Percentiles rank a stretch among this genome's conserved stretches.
These are phyloP conservation scores for Gasterosteus aculeatus DNA, from an alignment of 2,113 vertebrate genomes.

Conservation along the genomic window DNA sequence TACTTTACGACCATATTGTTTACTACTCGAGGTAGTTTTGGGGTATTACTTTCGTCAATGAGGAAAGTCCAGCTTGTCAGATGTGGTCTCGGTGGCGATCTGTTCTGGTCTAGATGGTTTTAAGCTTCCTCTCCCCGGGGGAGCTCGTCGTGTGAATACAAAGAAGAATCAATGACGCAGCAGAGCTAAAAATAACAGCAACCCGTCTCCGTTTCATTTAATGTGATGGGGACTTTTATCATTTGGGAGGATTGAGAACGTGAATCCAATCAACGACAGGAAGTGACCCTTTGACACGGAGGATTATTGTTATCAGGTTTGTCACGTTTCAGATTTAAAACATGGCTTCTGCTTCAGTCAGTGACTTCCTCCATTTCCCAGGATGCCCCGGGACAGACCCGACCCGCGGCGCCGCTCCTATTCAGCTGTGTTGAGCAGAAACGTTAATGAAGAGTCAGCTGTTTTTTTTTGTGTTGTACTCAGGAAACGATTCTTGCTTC, in stretches of 20 bases:
- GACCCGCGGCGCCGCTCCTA: not conserved
- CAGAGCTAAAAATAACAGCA: too few species aligned
- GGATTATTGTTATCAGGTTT: constrained; percentile 1
- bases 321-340: not conserved
- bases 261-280: constrained; percentile 18
- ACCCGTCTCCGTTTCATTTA: too few species aligned
- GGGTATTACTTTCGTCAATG: too few species aligned
- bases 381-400: constrained; percentile 14
- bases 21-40: not conserved
- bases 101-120: too few species aligned
- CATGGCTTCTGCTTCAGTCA: constrained; percentile 7
- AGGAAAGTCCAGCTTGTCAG: too few species aligned
- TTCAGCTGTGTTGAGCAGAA: not conserved
- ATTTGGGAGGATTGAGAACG: constrained; percentile 7
- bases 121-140: too few species aligned
- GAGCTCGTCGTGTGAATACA: too few species aligned
- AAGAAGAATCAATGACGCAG: too few species aligned
- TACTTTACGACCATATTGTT: not conserved
- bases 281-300: constrained; percentile 5
- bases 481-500: constrained; percentile 30
- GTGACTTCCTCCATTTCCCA: constrained; percentile 46
- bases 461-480: constrained; percentile 29
- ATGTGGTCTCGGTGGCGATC: too few species aligned
- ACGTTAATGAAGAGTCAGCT: constrained; percentile 33
- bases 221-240: not conserved